Conservation (phyloP, 2,888 invertebrate species). For the Xylophagus ater region DNA sequence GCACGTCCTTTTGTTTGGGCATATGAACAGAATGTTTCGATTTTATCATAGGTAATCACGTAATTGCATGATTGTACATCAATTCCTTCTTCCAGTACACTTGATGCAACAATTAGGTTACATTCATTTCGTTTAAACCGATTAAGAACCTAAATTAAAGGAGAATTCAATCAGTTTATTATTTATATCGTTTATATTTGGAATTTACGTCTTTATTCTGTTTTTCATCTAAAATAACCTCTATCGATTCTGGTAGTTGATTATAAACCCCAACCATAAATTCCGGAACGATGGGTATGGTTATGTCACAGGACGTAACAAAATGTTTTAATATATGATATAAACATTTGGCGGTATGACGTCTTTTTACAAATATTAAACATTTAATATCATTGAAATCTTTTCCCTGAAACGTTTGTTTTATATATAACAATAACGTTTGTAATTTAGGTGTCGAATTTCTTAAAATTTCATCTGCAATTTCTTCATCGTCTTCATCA, state of each 20-base stretch:
- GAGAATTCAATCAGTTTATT: too few relatives aligned
- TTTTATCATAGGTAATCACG: too few relatives aligned
- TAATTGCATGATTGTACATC: too few relatives aligned
- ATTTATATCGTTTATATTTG: too few relatives aligned
- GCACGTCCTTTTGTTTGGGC: too few relatives aligned
- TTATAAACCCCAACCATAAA: conserved; percentile 54
- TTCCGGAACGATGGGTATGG: conserved; percentile 50
- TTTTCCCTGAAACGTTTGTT: conserved; percentile 42
- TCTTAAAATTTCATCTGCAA: conserved; percentile 37
- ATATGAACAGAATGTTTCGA: too few relatives aligned
- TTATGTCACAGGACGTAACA: conserved; percentile 37
- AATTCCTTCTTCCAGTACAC: too few relatives aligned
- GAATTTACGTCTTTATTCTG: conserved; percentile 28
- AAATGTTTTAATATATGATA: conserved; percentile 53
- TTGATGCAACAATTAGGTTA: too few relatives aligned
- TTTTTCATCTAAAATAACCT: conserved; percentile 26
- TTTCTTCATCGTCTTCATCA: conserved; percentile 17
- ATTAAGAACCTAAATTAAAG: too few relatives aligned
- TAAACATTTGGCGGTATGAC: conserved; percentile 65
- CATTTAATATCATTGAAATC: conserved; percentile 30
- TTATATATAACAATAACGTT: conserved; percentile 49
- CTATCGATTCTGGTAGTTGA: conserved; percentile 23
- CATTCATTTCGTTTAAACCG: too few relatives aligned
- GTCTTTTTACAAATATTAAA: conserved; percentile 33
- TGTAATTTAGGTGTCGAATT: conserved; percentile 55